A percentile compares a stretch with the other conserved stretches of the same genome.
phyloP scores from a whole-genome alignment of 2,113 vertebrate genomes.

The Gulo gulo region DNA sequence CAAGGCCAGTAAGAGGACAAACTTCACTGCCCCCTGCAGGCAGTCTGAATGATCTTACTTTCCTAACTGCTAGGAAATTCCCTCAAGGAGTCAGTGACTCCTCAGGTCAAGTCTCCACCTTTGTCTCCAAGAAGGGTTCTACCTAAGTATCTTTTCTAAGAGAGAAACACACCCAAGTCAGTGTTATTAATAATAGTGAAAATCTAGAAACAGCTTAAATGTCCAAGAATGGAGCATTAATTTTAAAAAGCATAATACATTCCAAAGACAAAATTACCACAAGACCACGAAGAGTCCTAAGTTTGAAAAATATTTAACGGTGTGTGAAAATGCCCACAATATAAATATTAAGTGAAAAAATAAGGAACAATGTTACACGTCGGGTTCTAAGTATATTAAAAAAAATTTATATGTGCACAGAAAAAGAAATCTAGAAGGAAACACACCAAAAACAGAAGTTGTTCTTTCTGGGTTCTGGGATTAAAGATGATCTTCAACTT shows the following conservation, averaged over 20 bases:
- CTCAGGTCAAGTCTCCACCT: neutral
- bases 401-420: neutral
- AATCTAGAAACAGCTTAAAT: constrained; percentile 20
- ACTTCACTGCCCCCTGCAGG: neutral
- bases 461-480: neutral
- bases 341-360: constrained; percentile 33
- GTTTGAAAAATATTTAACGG: constrained; percentile 14
- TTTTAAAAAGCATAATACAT: neutral
- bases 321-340: constrained; percentile 15
- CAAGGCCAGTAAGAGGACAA: neutral
- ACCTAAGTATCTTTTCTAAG: neutral
- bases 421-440: constrained; percentile 12
- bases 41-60: neutral
- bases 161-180: neutral
- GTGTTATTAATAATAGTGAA: neutral
- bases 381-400: neutral
- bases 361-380: neutral
- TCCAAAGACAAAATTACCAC: neutral
- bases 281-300: neutral
- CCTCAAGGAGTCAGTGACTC: neutral
- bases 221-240: neutral
- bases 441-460: neutral
- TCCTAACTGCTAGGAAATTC: neutral
- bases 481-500: neutral
- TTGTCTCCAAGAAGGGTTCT: neutral